A percentile compares a stretch with the other conserved stretches of the same genome.
Conservation (phyloP, 2,113 vertebrate genomes). For the Mirza zaza region DNA sequence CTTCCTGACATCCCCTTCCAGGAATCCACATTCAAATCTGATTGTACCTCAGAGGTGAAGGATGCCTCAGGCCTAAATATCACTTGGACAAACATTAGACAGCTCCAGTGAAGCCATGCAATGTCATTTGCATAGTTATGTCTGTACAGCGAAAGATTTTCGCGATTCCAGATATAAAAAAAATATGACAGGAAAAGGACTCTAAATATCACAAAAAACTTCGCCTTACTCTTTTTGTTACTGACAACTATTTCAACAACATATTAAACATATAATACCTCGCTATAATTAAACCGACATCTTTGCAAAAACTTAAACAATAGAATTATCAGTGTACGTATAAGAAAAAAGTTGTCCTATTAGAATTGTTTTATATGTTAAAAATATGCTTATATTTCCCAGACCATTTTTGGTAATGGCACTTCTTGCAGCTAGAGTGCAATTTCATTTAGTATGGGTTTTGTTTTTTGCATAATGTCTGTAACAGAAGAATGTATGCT, state of each 20-base stretch:
- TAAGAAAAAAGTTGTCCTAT: slow-evolving; percentile 62
- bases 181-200: neutral
- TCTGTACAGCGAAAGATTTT: neutral
- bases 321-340: slow-evolving; percentile 19
- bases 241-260: slow-evolving; percentile 43
- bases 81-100: neutral
- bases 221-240: neutral
- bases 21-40: slow-evolving; percentile 26
- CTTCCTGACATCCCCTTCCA: neutral
- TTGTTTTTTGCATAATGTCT: slow-evolving; percentile 70
- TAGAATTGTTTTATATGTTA: slow-evolving; percentile 28
- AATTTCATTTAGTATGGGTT: slow-evolving; percentile 68
- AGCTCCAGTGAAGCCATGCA: neutral
- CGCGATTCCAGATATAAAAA: neutral
- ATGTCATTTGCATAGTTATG: neutral
- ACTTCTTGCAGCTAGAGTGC: slow-evolving; percentile 64
- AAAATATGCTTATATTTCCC: slow-evolving; percentile 66
- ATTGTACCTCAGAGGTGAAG: slow-evolving; percentile 17
- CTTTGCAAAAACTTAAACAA: slow-evolving; percentile 69
- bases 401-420: slow-evolving; percentile 60
- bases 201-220: neutral
- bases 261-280: slow-evolving; percentile 59
- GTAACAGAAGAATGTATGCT: slow-evolving; percentile 71
- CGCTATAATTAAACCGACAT: slow-evolving; percentile 55
- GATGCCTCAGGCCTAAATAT: slow-evolving; percentile 20